Evolutionary conservation across 92 coral and sea anemone species (phyloP), one percentile per base, ranked within the genome.

Genomic region (Porites lobata): DNA sequence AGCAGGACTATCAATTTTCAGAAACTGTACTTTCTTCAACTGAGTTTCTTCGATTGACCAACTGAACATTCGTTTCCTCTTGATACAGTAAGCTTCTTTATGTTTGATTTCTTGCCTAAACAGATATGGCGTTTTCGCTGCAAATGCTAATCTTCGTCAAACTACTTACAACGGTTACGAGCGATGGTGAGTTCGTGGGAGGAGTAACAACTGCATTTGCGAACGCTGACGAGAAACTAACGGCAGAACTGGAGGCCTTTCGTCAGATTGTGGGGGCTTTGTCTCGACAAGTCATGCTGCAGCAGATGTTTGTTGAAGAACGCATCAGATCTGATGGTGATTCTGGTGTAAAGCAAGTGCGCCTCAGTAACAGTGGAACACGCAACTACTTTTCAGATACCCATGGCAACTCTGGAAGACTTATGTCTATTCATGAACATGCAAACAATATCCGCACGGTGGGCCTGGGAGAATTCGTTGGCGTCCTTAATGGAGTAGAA

Each of bases 381-480:
- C 87, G 92, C 0, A 91, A 87, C 76, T 95, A 95, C 88, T 67
- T 94, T 83, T 50, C 93, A 15, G 78, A 83, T 4, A 69, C 91
- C n/a, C 96, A 95, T 50, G 82, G 85, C 63, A 76, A 75, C 72
- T 56, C 74, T 4, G 69, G 57, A 59, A 80, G 96, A 63, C 77
- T 89, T 6, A 43, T 94, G 12, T 84, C 98, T 20, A 95, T 95
- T 52, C 98, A 95, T 68, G 98, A 95, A 58, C 98, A 95, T n/a
- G 92, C 98, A 15, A 93, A 94, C 54, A 92, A 94, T 47, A 72
- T 75, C 50, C 94, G 98, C 50, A 92, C 98, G 17, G 95, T 95
- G 29, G 98, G 98, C 1, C 83, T 95, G 90, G 98, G 98, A 50
- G 98, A 95, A 85, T 94, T 93, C 69, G 84, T 95, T 80, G 98